Evolutionary conservation across 2,888 invertebrate species (phyloP).

Genomic region (Sarcophaga subvicina): DNA sequence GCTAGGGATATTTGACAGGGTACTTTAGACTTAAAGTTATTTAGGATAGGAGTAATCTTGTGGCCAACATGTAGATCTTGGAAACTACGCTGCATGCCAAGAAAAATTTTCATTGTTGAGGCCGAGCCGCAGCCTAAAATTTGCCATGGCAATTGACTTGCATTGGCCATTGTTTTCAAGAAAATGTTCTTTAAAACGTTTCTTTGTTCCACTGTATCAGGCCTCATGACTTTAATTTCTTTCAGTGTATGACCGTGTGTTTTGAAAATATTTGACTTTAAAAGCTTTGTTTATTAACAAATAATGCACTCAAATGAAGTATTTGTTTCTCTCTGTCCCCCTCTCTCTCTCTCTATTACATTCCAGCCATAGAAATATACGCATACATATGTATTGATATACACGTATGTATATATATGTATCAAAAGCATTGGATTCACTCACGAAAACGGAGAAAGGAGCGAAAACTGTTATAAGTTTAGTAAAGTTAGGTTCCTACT

Average conservation of each 20-base stretch:
- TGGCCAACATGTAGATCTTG: too few species aligned
- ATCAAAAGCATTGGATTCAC: neutral
- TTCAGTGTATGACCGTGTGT: constrained; percentile 18
- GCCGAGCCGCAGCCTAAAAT: too few species aligned
- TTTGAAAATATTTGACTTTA: constrained; percentile 61
- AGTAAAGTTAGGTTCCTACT: neutral
- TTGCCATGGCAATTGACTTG: too few species aligned
- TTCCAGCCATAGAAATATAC: neutral
- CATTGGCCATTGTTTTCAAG: too few species aligned
- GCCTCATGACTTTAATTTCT: neutral
- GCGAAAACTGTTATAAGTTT: neutral
- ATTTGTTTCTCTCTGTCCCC: neutral
- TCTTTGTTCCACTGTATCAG: neutral
- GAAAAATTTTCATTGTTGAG: too few species aligned
- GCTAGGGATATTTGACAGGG: too few species aligned
- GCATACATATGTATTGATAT: too few species aligned
- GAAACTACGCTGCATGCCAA: too few species aligned
- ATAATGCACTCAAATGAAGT: constrained; percentile 11
- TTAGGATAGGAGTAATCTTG: too few species aligned
- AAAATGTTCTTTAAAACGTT: too few species aligned
- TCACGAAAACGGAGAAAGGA: neutral
- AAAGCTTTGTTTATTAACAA: constrained; percentile 47
- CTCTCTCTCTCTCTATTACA: neutral
- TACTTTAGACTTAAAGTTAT: too few species aligned
- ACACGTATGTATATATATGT: neutral